A percentile compares a stretch with the other conserved stretches of the same genome.
Evolutionary conservation across 2,113 vertebrate genomes (phyloP).

Genomic region (Microtus oregoni): DNA sequence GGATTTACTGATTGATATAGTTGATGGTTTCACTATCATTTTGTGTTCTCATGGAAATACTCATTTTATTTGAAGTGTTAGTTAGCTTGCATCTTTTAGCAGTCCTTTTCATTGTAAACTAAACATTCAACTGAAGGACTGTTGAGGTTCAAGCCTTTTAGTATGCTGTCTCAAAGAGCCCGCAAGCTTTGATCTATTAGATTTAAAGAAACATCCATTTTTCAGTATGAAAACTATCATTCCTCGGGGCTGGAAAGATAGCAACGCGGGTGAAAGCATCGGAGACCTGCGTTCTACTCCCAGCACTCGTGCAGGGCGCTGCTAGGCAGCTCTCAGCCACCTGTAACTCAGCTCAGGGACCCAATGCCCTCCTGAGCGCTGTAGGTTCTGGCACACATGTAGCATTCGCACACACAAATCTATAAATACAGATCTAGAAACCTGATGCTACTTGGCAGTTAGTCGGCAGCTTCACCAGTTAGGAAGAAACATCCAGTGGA

Average conservation of each 20-base stretch:
- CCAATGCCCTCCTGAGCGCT: not conserved
- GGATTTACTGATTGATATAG: slow-evolving; percentile 32
- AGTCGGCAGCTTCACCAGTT: not conserved
- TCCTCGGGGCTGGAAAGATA: not conserved
- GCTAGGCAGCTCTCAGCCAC: not conserved
- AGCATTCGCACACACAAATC: not conserved
- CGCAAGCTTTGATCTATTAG: not conserved
- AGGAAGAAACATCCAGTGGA: not conserved
- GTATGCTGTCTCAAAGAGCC: not conserved
- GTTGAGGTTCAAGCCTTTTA: not conserved
- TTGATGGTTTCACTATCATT: slow-evolving; percentile 53
- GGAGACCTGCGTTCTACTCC: too few species aligned
- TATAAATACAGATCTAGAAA: not conserved
- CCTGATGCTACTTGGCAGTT: slow-evolving; percentile 14
- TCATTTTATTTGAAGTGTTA: slow-evolving; percentile 3
- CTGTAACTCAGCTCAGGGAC: not conserved
- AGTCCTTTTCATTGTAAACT: slow-evolving; percentile 1
- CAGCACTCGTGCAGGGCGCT: too few species aligned
- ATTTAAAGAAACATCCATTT: not conserved
- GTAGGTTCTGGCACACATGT: not conserved
- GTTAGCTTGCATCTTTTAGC: not conserved
- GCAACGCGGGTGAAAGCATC: too few species aligned
- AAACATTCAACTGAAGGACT: slow-evolving; percentile 6
- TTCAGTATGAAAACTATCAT: slow-evolving; percentile 29
- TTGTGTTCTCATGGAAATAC: slow-evolving; percentile 49